Conservation (phyloP, 2,797 vertebrate species). For the Epinephelus awoara region DNA sequence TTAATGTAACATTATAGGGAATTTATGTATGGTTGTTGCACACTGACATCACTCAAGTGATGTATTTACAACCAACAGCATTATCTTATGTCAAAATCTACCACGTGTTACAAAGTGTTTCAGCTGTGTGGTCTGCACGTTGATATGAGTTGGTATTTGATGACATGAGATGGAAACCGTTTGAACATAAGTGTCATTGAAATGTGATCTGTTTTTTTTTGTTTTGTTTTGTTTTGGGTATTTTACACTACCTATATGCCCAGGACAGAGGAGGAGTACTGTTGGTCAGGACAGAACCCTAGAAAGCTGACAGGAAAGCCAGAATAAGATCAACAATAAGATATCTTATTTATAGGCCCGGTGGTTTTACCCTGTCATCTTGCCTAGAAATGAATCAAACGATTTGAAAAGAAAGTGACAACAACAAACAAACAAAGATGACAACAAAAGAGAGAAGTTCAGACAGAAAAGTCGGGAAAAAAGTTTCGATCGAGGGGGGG, state of each 20-base stretch:
- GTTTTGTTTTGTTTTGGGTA: too few relatives aligned
- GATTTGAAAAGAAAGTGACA: slow-evolving; percentile 19
- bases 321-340: slow-evolving; percentile 30
- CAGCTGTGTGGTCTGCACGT: too few relatives aligned
- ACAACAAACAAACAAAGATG: slow-evolving; percentile 31
- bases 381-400: slow-evolving; percentile 35
- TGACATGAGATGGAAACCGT: too few relatives aligned
- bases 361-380: slow-evolving; percentile 45
- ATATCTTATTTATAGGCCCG: slow-evolving; percentile 49
- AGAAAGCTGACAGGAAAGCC: slow-evolving; percentile 28
- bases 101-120: too few relatives aligned
- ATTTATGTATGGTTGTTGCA: too few relatives aligned
- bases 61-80: too few relatives aligned
- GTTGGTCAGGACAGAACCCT: slow-evolving; percentile 8
- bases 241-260: neutral
- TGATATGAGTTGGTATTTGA: too few relatives aligned
- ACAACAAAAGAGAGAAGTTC: slow-evolving; percentile 18
- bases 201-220: neutral
- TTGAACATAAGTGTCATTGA: neutral
- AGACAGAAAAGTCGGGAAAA: slow-evolving; percentile 30
- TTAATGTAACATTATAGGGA: too few relatives aligned
- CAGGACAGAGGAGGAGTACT: neutral
- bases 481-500: slow-evolving; percentile 20
- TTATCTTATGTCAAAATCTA: too few relatives aligned
- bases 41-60: too few relatives aligned